A percentile compares a stretch with the other conserved stretches of the same genome.
phyloP scores from a whole-genome alignment of 2,797 vertebrate species.

The Sebastolobus alascanus region DNA sequence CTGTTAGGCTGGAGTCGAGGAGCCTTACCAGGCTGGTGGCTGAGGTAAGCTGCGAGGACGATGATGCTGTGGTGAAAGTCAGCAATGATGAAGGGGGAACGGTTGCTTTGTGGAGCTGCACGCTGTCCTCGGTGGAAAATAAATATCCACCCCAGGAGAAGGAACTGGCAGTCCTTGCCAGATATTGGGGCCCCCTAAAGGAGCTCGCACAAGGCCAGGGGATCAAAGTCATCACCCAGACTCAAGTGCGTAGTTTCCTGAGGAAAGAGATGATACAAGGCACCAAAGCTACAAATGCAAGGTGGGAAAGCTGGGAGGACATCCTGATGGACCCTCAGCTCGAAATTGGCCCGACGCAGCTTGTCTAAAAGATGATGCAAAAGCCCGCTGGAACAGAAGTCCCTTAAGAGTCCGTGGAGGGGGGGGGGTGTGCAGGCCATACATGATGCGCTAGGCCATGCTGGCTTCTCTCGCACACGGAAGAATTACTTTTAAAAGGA shows the following conservation, averaged over 20 bases:
- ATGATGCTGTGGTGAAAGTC: background rate
- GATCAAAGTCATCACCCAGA: background rate
- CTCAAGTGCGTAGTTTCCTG: background rate
- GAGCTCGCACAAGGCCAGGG: background rate
- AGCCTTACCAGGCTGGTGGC: background rate
- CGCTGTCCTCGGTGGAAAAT: background rate
- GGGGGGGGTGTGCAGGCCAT: too few relatives aligned
- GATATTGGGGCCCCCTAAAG: background rate
- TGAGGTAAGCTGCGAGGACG: background rate
- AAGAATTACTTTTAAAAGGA: too few relatives aligned
- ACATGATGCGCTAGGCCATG: too few relatives aligned
- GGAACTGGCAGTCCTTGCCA: background rate
- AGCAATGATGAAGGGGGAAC: background rate
- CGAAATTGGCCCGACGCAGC: too few relatives aligned
- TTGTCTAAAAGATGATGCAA: too few relatives aligned
- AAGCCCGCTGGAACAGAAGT: too few relatives aligned
- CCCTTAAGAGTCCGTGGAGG: too few relatives aligned
- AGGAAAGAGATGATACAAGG: too few relatives aligned
- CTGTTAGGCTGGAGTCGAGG: accelerated
- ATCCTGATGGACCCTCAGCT: too few relatives aligned
- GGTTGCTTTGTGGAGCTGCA: background rate
- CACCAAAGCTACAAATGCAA: too few relatives aligned
- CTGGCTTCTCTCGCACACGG: too few relatives aligned
- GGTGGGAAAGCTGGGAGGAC: too few relatives aligned
- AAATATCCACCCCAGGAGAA: background rate